Base-by-base conservation (phyloP, 2,113 vertebrate species). In the Coregonus clupeaformis region DNA sequence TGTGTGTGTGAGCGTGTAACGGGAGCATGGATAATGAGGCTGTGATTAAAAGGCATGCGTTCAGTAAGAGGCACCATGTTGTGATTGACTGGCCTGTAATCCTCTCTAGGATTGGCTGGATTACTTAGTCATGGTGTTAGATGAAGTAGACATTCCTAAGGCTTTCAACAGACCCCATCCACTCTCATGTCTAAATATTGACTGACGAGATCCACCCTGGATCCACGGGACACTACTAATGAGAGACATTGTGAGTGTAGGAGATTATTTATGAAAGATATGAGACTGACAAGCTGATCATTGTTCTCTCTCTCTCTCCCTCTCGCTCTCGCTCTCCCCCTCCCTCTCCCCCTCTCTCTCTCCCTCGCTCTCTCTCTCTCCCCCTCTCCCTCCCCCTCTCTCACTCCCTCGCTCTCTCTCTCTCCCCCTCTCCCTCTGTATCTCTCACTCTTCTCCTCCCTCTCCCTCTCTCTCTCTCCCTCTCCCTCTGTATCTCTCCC, bases 161-260 rank as follows among this genome's bases (percentile, higher is more conserved):
- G 20, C 6, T 29, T 25, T 29, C n/a, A 49, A 2, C 2, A 11
- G 68, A 22, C 36, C 36, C n/a, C 12, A 22, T 47, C 42, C 30
- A 69, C 20, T 65, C 7, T 42, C 63, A 22, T 20, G 32, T 65
- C 63, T 27, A 27, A 16, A 65, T 60, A 60, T 60, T 60, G 62
- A 59, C 59, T 67, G 67, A n/a, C n/a, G 30, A 16, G 9, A 68
- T 68, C 66, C 30, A 47, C 20, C 91, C 89, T 36, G 32, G 32
- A 36, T 11, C 36, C 2, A 1, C 36, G 7, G 7, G 36, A 42
- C 2, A 9, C 36, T 9, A 2, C 36, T 42, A 42, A 42, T 11
- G 9, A 42, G 6, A 36, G 25, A 29, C n/a, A 13, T 29, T 29
- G 25, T 20, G 25, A 52, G 32, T 1, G 32, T 36, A 9, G 32